These are phyloP conservation scores for Lanius collurio DNA, from an alignment of 2,113 vertebrate species.

Conservation along the genomic window DNA sequence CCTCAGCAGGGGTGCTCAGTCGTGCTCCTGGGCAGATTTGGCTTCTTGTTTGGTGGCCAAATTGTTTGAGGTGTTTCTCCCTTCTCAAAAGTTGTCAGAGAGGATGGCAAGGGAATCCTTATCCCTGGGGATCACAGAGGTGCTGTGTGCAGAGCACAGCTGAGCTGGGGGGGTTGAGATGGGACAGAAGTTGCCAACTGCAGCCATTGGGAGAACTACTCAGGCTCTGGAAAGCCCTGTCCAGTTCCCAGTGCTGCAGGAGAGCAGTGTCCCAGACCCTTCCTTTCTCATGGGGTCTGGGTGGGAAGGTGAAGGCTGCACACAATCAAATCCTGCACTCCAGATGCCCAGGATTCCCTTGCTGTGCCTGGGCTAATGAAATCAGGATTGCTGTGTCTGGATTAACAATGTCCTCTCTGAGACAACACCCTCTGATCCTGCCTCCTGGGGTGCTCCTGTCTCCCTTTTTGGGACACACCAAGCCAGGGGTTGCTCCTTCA, in stretches of 20 bases:
- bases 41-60: neutral
- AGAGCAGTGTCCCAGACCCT: neutral
- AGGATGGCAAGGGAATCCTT: neutral
- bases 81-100: neutral
- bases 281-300: accelerated
- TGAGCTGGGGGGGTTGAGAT: neutral
- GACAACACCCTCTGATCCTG: neutral
- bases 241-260: neutral
- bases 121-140: neutral
- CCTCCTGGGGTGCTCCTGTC: neutral
- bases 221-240: neutral
- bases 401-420: neutral
- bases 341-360: neutral
- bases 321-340: neutral
- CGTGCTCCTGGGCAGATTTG: neutral
- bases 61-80: neutral
- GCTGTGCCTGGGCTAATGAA: neutral
- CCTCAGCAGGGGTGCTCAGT: neutral
- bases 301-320: neutral
- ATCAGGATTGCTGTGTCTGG: neutral
- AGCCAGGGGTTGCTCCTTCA: neutral
- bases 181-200: neutral
- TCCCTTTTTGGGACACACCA: neutral
- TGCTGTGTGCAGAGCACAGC: neutral
- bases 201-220: neutral